These are phyloP conservation scores for Microctonus brassicae DNA, from an alignment of 2,888 invertebrate species.

Conservation along the genomic window DNA sequence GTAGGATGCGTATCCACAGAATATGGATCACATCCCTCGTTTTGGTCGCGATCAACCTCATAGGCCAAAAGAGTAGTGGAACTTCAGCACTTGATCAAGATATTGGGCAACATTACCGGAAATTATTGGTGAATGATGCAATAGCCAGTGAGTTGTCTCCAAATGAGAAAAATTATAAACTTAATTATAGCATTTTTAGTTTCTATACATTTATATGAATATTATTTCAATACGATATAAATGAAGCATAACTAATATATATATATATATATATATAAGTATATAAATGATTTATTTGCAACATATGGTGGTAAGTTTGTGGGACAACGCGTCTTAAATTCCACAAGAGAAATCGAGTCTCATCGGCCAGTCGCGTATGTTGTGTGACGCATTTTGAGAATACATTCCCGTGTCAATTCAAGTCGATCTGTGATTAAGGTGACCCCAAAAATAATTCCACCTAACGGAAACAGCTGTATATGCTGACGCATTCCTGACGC, in stretches of 20 bases:
- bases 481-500: too few relatives aligned
- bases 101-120: constrained; percentile 19
- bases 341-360: constrained; percentile 53
- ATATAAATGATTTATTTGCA: constrained; percentile 32
- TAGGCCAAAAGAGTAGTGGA: constrained; percentile 46
- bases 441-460: not conserved
- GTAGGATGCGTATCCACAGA: constrained; percentile 60
- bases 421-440: not conserved
- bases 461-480: not conserved
- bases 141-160: not conserved
- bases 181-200: too few relatives aligned
- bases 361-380: constrained; percentile 9
- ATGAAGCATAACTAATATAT: not conserved
- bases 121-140: constrained; percentile 6
- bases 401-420: not conserved
- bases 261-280: not conserved
- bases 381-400: not conserved
- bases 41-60: constrained; percentile 54
- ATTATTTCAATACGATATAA: not conserved
- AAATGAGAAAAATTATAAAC: too few relatives aligned
- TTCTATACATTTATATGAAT: not conserved
- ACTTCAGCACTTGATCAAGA: constrained; percentile 41
- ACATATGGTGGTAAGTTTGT: constrained; percentile 39
- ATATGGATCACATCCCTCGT: constrained; percentile 55
- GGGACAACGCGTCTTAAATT: constrained; percentile 41